phyloP scores from a whole-genome alignment of 1,140 invertebrate genomes.

The Anastrepha obliqua region DNA sequence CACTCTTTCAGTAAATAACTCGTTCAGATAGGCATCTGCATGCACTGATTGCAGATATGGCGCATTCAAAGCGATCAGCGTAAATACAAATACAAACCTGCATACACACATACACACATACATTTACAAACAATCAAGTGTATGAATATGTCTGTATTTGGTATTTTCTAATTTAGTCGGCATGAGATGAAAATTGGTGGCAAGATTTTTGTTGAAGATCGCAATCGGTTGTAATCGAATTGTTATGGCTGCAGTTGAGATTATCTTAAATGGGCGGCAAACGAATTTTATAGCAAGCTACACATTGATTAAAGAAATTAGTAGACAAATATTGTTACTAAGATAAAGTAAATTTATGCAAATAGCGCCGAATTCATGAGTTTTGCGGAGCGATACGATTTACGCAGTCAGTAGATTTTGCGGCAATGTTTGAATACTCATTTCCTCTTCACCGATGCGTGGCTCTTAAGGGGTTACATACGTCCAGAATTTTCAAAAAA shows the following conservation, averaged over 20 bases:
- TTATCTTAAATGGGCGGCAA: not conserved
- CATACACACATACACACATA: not conserved
- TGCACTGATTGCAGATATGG: slow-evolving; percentile 2
- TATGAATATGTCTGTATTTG: not conserved
- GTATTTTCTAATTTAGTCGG: slow-evolving; percentile 38
- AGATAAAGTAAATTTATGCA: no score
- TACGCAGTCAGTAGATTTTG: no score
- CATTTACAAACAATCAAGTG: not conserved
- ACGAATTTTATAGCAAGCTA: no score
- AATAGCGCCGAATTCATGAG: no score
- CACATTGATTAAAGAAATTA: no score
- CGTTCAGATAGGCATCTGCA: not conserved
- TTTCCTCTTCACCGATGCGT: no score
- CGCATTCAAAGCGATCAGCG: not conserved
- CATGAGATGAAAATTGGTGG: slow-evolving; percentile 27
- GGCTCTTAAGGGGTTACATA: no score
- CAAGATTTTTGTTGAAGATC: not conserved
- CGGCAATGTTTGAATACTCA: no score
- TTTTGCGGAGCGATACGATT: no score
- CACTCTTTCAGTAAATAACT: not conserved
- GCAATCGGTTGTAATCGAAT: slow-evolving; percentile 7
- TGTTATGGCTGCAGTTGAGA: not conserved
- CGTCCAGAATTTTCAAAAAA: no score
- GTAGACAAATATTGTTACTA: no score
- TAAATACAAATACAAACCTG: not conserved